These are phyloP conservation scores for Myotis lucifugus DNA, from an alignment of 2,113 vertebrate species.

Conservation along the genomic window DNA sequence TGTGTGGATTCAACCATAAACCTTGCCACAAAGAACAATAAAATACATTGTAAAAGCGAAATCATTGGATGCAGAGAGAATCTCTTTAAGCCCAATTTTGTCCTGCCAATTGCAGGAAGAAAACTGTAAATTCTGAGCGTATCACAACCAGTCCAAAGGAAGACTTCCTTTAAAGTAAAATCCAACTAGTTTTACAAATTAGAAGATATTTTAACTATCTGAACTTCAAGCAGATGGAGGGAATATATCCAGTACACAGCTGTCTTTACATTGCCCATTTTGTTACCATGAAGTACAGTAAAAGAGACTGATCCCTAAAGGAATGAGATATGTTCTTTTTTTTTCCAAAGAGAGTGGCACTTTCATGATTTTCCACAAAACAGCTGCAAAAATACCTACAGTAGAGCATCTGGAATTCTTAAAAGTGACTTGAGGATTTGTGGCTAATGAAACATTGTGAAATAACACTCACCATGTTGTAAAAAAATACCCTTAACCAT, in stretches of 20 bases:
- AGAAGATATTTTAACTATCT: slow-evolving; percentile 77
- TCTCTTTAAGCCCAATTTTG: slow-evolving; percentile 64
- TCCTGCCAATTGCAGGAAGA: slow-evolving; percentile 69
- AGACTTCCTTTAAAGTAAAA: slow-evolving; percentile 62
- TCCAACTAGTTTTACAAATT: slow-evolving; percentile 72
- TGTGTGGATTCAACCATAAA: slow-evolving; percentile 73
- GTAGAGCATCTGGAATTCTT: slow-evolving; percentile 80
- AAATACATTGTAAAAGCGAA: slow-evolving; percentile 52
- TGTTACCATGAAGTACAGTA: slow-evolving; percentile 51
- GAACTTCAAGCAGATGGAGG: slow-evolving; percentile 53
- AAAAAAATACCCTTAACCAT: slow-evolving; percentile 75
- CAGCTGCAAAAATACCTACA: slow-evolving; percentile 85
- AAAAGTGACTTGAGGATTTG: slow-evolving; percentile 80
- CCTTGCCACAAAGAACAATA: slow-evolving; percentile 72
- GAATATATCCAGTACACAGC: slow-evolving; percentile 42
- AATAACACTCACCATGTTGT: slow-evolving; percentile 81
- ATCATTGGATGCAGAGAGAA: slow-evolving; percentile 51
- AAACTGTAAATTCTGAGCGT: slow-evolving; percentile 66
- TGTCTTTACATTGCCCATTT: neutral
- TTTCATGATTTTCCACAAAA: slow-evolving; percentile 77
- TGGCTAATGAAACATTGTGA: slow-evolving; percentile 83
- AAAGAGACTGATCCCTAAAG: slow-evolving; percentile 36
- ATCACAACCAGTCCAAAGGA: slow-evolving; percentile 61
- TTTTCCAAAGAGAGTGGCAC: slow-evolving; percentile 53
- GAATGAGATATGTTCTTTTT: slow-evolving; percentile 33